Base-by-base conservation (phyloP, 2,888 invertebrate genomes). In the Spilosoma lubricipeda region DNA sequence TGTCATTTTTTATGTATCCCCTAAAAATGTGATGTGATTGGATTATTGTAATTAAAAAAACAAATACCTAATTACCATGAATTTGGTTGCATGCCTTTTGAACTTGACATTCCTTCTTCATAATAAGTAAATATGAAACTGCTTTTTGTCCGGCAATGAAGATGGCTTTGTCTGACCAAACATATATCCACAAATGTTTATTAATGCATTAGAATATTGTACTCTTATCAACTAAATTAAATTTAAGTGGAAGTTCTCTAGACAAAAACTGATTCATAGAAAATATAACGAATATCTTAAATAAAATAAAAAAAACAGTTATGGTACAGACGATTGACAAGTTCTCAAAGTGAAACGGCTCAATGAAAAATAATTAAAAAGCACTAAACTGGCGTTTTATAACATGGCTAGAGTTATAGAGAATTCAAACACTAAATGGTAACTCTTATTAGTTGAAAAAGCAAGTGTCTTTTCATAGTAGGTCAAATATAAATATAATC, bases 101-200 rank as follows among this genome's bases (percentile, higher is more conserved):
- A 87, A 87, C 89, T 90, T 91, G 89, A 90, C 88, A 91, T 91
- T 91, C 89, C 88, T 82, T 82, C 81, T 82, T 77, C 82, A 36
- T 77, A 79, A 77, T 86, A 79, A 82, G 82, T 83, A 90, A 89
- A 91, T 85, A 89, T 85, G 80, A 76, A 86, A 88, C 87, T 88
- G 91, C 90, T 91, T 87, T 83, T 85, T 86, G 77, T 88, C 89
- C 87, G 89, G 87, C 90, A 90, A 90, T 90, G 90, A 88, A 87
- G 82, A 86, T 82, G 75, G 86, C 78, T 84, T 81, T 86, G 82
- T 77, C 64, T 82, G 82, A 82, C 87, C 89, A 93, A 91, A 93
- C 89, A 92, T 83, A 86, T 81, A 83, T 86, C 75, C 73, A 77
- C 88, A 89, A 93, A 93, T 93, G 91, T 93, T 93, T 88, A 86